Evolutionary conservation across 2,113 vertebrate species (phyloP).

Genomic region (Corynorhinus townsendii): DNA sequence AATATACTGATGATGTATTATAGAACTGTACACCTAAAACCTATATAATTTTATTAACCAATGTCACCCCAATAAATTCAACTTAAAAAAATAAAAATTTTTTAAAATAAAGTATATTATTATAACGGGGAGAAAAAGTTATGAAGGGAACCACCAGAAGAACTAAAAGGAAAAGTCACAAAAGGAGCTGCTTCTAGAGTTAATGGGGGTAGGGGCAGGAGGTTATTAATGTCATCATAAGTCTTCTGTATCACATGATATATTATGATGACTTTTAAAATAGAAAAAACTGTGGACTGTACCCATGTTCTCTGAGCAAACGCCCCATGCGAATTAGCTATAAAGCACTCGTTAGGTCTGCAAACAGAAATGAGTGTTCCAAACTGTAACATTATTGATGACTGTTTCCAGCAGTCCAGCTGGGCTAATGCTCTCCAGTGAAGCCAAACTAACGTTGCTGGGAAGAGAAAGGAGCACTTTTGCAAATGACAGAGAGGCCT

Average conservation of each 20-base stretch:
- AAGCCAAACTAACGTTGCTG: background rate
- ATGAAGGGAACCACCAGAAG: background rate
- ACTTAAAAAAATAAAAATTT: background rate
- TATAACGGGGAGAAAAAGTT: background rate
- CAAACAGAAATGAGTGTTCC: constrained; percentile 40
- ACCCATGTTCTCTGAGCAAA: constrained; percentile 1
- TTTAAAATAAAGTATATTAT: background rate
- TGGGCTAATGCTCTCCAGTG: background rate
- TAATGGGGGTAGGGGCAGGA: background rate
- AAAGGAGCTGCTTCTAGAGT: background rate
- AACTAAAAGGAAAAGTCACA: background rate
- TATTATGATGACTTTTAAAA: constrained; percentile 8
- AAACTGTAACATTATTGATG: background rate
- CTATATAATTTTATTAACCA: too few relatives aligned
- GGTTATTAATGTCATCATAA: background rate
- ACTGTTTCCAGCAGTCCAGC: background rate
- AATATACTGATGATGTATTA: too few relatives aligned
- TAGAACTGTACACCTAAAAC: too few relatives aligned
- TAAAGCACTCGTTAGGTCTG: constrained; percentile 26
- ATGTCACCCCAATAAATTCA: too few relatives aligned
- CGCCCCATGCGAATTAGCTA: background rate
- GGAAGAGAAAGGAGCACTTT: background rate
- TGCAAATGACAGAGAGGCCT: background rate
- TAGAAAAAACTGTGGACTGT: background rate
- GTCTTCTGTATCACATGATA: background rate